Percentiles rank a stretch among this genome's conserved stretches.
Evolutionary conservation across 2,113 vertebrate genomes (phyloP).

Genomic region (Cygnus atratus): DNA sequence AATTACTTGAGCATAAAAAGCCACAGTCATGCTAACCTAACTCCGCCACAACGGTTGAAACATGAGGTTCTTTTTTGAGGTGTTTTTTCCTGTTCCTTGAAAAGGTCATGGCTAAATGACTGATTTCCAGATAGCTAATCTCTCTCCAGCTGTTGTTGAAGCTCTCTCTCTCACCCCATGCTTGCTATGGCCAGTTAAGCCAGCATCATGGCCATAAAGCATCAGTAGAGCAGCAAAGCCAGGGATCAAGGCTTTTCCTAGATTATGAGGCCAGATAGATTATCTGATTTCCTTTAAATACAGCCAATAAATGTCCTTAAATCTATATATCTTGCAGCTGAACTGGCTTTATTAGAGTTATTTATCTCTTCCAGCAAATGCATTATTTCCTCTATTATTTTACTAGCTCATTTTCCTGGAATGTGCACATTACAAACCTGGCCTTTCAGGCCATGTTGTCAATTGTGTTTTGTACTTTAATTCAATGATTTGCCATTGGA

Average conservation of each 20-base stretch:
- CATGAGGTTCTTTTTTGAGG: neutral
- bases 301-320: neutral
- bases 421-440: neutral
- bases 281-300: neutral
- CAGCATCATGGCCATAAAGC: neutral
- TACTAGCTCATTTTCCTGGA: neutral
- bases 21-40: neutral
- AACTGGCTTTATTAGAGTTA: neutral
- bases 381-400: neutral
- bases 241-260: neutral
- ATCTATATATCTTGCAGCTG: neutral
- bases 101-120: neutral
- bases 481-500: neutral
- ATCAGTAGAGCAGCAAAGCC: neutral
- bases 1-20: neutral
- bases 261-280: neutral
- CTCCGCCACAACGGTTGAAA: neutral
- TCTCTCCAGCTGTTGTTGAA: slow-evolving; percentile 8
- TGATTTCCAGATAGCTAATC: neutral
- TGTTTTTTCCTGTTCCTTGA: neutral
- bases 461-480: neutral
- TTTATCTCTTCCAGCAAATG: neutral
- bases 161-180: neutral
- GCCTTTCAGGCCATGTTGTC: neutral
- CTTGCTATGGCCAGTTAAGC: neutral